Percentiles rank a stretch among this genome's conserved stretches.
phyloP scores from a whole-genome alignment of 2,888 invertebrate species.

The Drosophila paracracens region DNA sequence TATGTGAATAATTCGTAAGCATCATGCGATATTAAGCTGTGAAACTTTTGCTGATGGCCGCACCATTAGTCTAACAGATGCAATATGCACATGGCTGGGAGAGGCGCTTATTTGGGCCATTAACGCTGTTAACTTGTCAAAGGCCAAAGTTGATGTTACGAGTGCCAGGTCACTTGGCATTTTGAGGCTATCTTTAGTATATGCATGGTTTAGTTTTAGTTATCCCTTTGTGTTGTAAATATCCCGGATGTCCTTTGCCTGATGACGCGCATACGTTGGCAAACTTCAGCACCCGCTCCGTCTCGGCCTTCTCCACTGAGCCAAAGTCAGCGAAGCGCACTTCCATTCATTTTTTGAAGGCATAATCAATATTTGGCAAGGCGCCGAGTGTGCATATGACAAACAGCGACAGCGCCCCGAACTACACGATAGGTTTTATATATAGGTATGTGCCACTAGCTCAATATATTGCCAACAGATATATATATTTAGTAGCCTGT shows the following conservation, averaged over 20 bases:
- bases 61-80: conserved; percentile 33
- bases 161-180: conserved; percentile 34
- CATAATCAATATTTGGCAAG: conserved; percentile 77
- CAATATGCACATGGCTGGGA: conserved; percentile 3
- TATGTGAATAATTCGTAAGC: conserved; percentile 19
- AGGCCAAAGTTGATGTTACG: conserved; percentile 36
- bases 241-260: conserved; percentile 68
- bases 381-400: conserved; percentile 75
- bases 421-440: conserved; percentile 53
- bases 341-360: conserved; percentile 77
- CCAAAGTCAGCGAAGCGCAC: conserved; percentile 68
- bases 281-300: conserved; percentile 12
- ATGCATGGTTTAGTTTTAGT: conserved; percentile 12
- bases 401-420: conserved; percentile 68
- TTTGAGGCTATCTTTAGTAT: conserved; percentile 22
- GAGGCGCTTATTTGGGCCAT: conserved; percentile 54
- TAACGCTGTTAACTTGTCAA: conserved; percentile 61
- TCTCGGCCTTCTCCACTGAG: conserved; percentile 26
- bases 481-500: conserved; percentile 20
- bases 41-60: conserved; percentile 40
- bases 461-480: conserved; percentile 26
- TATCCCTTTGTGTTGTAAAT: conserved; percentile 55
- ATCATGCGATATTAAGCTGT: conserved; percentile 37
- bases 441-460: conserved; percentile 5
- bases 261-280: conserved; percentile 62